phyloP scores from a whole-genome alignment of 1,140 invertebrate species.

The honey bee (Apis mellifera) region DNA sequence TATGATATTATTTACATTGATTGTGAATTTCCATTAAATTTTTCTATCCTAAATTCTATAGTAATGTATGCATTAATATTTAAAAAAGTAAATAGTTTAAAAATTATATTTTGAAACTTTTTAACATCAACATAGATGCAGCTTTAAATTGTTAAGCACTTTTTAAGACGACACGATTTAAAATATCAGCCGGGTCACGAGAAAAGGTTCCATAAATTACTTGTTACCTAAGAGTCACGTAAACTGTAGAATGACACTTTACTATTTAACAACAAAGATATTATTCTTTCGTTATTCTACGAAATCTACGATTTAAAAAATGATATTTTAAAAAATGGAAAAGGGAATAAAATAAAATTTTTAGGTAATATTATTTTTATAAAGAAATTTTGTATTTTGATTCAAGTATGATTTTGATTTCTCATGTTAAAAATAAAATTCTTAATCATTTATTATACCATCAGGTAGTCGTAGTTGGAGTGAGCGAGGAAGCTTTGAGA shows the following conservation, averaged over 20 bases:
- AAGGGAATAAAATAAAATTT: background rate
- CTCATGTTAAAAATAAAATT: background rate
- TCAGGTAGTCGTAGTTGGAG: slow-evolving; percentile 75
- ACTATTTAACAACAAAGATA: background rate
- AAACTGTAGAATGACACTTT: background rate
- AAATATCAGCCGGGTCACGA: background rate
- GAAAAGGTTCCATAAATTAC: background rate
- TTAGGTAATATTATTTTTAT: background rate
- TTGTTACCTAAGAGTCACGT: background rate
- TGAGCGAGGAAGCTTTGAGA: slow-evolving; percentile 77
- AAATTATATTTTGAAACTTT: background rate
- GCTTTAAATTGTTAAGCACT: background rate
- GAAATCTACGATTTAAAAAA: background rate
- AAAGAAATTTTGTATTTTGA: background rate
- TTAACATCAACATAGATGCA: background rate
- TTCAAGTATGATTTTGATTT: background rate
- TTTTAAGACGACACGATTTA: background rate
- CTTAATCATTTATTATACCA: background rate
- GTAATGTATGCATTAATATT: too few species aligned
- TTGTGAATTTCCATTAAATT: too few species aligned
- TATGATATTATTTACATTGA: too few species aligned
- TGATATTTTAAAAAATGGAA: background rate
- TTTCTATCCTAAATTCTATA: too few species aligned
- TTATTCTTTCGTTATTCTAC: too few species aligned
- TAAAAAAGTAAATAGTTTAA: background rate